These are phyloP conservation scores for Pantherophis guttatus DNA, from an alignment of 2,113 vertebrate species.

Conservation along the genomic window DNA sequence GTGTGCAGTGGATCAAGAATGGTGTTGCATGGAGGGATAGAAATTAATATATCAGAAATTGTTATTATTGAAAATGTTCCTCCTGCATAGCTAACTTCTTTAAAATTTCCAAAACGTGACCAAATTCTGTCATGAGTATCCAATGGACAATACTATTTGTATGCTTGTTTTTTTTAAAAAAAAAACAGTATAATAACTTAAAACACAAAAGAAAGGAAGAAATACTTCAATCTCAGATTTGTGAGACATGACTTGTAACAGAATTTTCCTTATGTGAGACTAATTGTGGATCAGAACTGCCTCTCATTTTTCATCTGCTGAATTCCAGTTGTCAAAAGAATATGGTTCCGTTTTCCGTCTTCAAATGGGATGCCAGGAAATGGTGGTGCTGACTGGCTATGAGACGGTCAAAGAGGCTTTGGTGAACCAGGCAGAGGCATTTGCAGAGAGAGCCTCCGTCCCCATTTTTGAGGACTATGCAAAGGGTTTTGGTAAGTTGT, in stretches of 20 bases:
- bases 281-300: not conserved
- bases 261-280: not conserved
- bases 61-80: not conserved
- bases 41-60: not conserved
- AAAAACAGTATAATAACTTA: not conserved
- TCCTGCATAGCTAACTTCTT: not conserved
- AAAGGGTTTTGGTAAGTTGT: constrained; percentile 49
- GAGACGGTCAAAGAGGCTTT: constrained; percentile 69
- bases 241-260: not conserved
- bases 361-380: constrained; percentile 49
- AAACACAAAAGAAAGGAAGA: not conserved
- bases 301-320: not conserved
- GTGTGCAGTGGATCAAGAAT: not conserved
- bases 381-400: constrained; percentile 66
- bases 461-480: constrained; percentile 58
- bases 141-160: not conserved
- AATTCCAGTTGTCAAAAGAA: constrained; percentile 28
- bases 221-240: not conserved
- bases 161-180: not conserved
- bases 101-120: not conserved
- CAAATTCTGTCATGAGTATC: not conserved
- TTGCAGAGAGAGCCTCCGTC: constrained; percentile 60
- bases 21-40: not conserved
- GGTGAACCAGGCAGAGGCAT: constrained; percentile 58
- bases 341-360: constrained; percentile 37